Evolutionary conservation across 2,797 vertebrate genomes (phyloP).

Genomic region (Poecilia velifera): DNA sequence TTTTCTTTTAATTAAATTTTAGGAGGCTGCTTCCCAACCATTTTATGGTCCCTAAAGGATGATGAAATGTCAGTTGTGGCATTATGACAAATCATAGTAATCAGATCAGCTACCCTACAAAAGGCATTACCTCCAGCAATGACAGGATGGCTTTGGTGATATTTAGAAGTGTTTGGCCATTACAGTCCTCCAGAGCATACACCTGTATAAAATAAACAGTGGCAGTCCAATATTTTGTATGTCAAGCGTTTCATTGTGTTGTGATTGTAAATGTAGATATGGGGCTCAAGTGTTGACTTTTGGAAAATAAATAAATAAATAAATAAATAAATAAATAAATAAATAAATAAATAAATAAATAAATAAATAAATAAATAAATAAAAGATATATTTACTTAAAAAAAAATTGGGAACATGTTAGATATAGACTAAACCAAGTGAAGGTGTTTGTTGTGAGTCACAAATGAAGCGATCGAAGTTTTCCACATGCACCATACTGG

Average conservation of each 20-base stretch:
- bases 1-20: slow-evolving; percentile 73
- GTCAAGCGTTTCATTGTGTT: slow-evolving; percentile 32
- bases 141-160: slow-evolving; percentile 35
- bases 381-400: neutral
- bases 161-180: slow-evolving; percentile 52
- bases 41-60: slow-evolving; percentile 60
- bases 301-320: neutral
- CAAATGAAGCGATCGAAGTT: slow-evolving; percentile 55
- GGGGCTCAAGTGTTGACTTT: slow-evolving; percentile 24
- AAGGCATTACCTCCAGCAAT: slow-evolving; percentile 46
- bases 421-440: slow-evolving; percentile 2
- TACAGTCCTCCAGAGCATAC: slow-evolving; percentile 46
- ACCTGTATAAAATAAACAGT: slow-evolving; percentile 34
- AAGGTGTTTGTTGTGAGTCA: slow-evolving; percentile 22
- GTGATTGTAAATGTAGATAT: slow-evolving; percentile 23
- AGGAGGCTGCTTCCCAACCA: slow-evolving; percentile 50
- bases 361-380: neutral
- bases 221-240: slow-evolving; percentile 30
- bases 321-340: too few species aligned
- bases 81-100: slow-evolving; percentile 71
- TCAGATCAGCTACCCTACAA: slow-evolving; percentile 62
- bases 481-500: slow-evolving; percentile 61
- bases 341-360: too few species aligned
- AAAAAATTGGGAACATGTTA: neutral
- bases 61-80: slow-evolving; percentile 73